Evolutionary conservation across 92 coral and sea anemone species (phyloP).

Genomic region (Paramuricea clavata): DNA sequence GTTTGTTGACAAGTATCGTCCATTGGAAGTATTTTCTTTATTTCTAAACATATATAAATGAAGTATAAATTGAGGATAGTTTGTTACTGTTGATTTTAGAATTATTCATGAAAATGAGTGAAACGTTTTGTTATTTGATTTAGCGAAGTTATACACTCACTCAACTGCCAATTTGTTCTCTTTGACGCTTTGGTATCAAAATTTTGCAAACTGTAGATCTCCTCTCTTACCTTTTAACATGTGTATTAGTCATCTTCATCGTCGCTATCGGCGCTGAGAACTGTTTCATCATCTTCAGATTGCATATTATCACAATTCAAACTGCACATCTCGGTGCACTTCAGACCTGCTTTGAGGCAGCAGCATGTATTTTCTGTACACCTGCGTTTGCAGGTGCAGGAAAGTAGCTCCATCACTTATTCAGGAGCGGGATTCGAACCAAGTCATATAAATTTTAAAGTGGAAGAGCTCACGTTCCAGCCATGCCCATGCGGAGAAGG

Average conservation of each 20-base stretch:
- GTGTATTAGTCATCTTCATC: conserved; percentile 52
- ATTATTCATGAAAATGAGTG: background rate
- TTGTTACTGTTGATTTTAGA: background rate
- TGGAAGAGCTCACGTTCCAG: too few species aligned
- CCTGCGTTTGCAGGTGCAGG: too few species aligned
- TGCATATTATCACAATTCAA: conserved; percentile 18
- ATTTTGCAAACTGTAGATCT: too few species aligned
- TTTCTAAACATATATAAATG: background rate
- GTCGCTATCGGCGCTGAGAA: conserved; percentile 18
- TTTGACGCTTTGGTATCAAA: background rate
- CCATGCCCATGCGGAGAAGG: too few species aligned
- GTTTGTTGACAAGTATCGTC: too few species aligned
- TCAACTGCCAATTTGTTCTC: too few species aligned
- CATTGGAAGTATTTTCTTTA: background rate
- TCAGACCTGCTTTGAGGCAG: conserved; percentile 67
- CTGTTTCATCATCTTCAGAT: background rate
- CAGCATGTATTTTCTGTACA: too few species aligned
- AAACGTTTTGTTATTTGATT: background rate
- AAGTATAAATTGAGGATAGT: background rate
- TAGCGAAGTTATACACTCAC: too few species aligned
- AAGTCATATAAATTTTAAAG: too few species aligned
- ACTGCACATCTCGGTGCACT: conserved; percentile 68
- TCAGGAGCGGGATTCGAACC: conserved; percentile 75
- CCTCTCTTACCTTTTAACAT: too few species aligned
- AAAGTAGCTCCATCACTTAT: too few species aligned